These are phyloP conservation scores for Oscheius sp. DNA, from an alignment of 2,888 invertebrate species.

Conservation along the genomic window DNA sequence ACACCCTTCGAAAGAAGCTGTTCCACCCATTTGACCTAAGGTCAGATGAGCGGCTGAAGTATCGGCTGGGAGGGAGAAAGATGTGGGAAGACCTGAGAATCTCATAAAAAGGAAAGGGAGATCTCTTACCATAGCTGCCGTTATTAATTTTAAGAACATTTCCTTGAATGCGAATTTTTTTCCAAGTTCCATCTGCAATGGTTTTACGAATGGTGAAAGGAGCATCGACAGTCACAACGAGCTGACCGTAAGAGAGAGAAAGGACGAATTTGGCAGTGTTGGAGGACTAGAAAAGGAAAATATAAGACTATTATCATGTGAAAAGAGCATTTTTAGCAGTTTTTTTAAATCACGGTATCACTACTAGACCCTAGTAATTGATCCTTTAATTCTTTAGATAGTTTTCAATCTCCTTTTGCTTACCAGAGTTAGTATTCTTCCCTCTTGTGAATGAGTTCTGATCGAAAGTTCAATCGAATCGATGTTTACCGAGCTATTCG, in stretches of 20 bases:
- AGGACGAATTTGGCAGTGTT: conserved; percentile 27
- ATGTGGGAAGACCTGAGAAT: conserved; percentile 28
- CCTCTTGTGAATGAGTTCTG: conserved; percentile 46
- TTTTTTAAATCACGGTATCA: too few species aligned
- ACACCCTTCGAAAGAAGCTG: conserved; percentile 43
- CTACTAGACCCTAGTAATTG: too few species aligned
- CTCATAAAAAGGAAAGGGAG: not conserved
- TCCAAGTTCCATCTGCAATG: conserved; percentile 52
- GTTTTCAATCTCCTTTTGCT: too few species aligned
- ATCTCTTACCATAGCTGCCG: conserved; percentile 38
- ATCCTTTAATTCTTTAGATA: not conserved
- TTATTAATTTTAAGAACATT: conserved; percentile 46
- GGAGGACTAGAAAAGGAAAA: conserved; percentile 24
- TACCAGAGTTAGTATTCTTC: conserved; percentile 49
- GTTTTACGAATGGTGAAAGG: conserved; percentile 40
- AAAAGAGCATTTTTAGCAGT: too few species aligned
- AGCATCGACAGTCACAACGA: conserved; percentile 31
- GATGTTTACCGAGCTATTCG: conserved; percentile 11
- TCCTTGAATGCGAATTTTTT: conserved; percentile 37
- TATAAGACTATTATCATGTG: not conserved
- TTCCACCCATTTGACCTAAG: conserved; percentile 16
- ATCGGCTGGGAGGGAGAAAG: conserved; percentile 23
- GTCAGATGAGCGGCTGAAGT: conserved; percentile 5
- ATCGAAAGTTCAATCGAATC: conserved; percentile 38
- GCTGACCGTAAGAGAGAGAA: conserved; percentile 37